phyloP scores from a whole-genome alignment of 2,888 invertebrate species.

The Cryptops parisi region DNA sequence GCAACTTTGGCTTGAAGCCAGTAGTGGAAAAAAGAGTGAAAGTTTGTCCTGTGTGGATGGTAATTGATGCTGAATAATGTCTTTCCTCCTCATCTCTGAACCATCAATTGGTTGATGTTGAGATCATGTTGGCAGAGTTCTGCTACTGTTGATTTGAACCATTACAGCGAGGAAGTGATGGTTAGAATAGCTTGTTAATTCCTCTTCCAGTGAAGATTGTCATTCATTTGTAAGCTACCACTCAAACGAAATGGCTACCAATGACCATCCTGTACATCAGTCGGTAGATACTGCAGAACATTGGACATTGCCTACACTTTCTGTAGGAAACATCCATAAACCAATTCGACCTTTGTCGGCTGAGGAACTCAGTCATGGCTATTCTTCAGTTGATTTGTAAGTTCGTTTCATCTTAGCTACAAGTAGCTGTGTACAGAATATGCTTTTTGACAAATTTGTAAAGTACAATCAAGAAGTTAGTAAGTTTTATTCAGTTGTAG shows the following conservation, averaged over 20 bases:
- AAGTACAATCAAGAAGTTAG: too few species aligned
- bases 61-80: background rate
- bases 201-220: background rate
- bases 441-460: background rate
- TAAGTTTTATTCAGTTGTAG: too few species aligned
- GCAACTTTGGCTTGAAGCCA: background rate
- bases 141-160: background rate
- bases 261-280: background rate
- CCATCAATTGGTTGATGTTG: background rate
- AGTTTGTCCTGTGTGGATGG: background rate
- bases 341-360: background rate
- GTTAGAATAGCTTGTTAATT: background rate
- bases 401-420: too few species aligned
- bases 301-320: background rate
- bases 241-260: background rate
- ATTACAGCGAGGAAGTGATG: background rate
- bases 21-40: background rate
- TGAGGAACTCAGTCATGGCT: background rate
- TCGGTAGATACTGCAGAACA: conserved; percentile 12
- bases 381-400: background rate
- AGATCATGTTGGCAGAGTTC: background rate
- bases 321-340: background rate
- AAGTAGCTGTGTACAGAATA: background rate
- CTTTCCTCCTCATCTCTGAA: background rate
- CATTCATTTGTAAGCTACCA: background rate